Evolutionary conservation across 2,113 vertebrate species (phyloP), one percentile per base, ranked within the genome.

Genomic region (Diglossa brunneiventris): DNA sequence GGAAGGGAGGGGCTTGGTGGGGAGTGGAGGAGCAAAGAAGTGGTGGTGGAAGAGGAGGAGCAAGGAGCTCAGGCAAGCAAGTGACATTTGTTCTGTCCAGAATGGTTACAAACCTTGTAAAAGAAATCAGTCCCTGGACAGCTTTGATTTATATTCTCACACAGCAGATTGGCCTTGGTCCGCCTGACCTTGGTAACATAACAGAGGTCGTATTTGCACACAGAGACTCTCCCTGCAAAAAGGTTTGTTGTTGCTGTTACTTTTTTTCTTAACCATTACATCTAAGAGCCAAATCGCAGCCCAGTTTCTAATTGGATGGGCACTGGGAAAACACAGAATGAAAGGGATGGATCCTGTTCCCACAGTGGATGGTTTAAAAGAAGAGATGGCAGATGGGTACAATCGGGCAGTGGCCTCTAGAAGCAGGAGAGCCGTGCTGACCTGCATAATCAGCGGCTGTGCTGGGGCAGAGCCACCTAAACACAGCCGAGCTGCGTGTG

Each of bases 81-180:
- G 62, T 23, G 47, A 88, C 63, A 78, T 96, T 89, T 27, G 46
- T 94, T 93, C 64, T 87, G 79, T 89, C 64, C 91, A 66, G 87
- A 87, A 72, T 72, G 77, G 87, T 95, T 94, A 92, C 76, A 87
- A 87, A 92, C 87, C 89, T 82, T 84, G 79, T 93, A 96, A 96
- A 95, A 52, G 16, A 94, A 95, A 92, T 95, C 90, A 82, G 79
- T 88, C 87, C 41, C 79, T 91, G 55, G 96, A 89, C 90, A 97
- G 76, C 86, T 95, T 94, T 95, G 94, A 94, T 90, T 94, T 91
- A 84, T 96, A 93, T 83, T 89, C 85, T 70, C 50, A 42, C 39
- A 58, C 42, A 81, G 94, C 77, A 30, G 66, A 95, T 52, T 92
- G 87, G 84, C 56, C 52, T 72, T 94, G 94, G 47, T 96, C 63